Base-by-base conservation (phyloP, 1,140 invertebrate species). In the Drosophila baimaii region DNA sequence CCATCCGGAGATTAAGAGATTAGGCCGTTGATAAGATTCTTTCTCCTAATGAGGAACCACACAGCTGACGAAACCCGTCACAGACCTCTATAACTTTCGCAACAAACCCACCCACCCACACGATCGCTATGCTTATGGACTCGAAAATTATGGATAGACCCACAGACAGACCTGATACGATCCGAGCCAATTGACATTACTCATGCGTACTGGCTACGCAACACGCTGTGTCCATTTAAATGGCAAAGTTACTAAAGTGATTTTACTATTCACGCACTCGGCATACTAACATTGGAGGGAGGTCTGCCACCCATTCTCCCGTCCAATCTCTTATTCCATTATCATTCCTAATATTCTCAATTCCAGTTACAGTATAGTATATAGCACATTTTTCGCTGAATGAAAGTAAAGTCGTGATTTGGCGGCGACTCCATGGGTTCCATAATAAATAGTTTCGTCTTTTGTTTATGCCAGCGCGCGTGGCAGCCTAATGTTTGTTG, bases 141-240 rank as follows among this genome's bases (percentile, higher is more conserved):
- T 65, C 65, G 56, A 63, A 59, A 61, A 21, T 44, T 37, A 72
- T 59, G 44, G 64, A 58, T 33, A 56, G 62, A 25, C 68, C 2
- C 47, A 41, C 72, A 37, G 37, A 19, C 21, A 1, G 44, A 69
- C 47, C 51, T 2, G 62, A 43, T 63, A 46, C 64, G 55, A 64
- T 59, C 77, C 27, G 33, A 31, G 49, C 41, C 56, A 64, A 72
- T 89, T 88, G 69, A 66, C 84, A 88, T 88, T 89, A 80, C 77
- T 77, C 84, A 80, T 88, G 83, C 84, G 84, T 88, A 77, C 49
- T 54, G 57, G 57, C 84, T 86, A 88, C 83, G 83, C 75, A 88
- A 83, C 59, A 82, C 79, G 39, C 19, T 69, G 39, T 61, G 49
- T 79, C 69, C 79, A 88, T 86, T 65, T 73, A 65, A 86, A 82